These are phyloP conservation scores for Megalopta genalis DNA, from an alignment of 1,140 invertebrate genomes.

Conservation along the genomic window DNA sequence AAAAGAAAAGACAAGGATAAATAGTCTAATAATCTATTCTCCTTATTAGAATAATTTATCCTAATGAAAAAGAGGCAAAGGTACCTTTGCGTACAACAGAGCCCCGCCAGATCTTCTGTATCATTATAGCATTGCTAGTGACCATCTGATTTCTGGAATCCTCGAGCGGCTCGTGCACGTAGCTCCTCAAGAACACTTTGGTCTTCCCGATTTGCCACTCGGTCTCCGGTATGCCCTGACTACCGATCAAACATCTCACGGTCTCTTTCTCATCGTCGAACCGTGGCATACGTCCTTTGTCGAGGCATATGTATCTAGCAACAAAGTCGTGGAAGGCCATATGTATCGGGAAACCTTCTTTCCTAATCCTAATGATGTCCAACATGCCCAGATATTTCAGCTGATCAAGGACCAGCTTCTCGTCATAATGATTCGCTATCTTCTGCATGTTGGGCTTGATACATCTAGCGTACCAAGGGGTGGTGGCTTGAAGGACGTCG, in stretches of 20 bases:
- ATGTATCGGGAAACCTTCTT: conserved; percentile 96
- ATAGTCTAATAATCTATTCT: no score
- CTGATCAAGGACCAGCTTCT: conserved; percentile 92
- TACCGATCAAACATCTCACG: conserved; percentile 82
- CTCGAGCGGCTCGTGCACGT: conserved; percentile 93
- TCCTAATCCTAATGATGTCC: conserved; percentile 95
- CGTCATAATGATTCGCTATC: conserved; percentile 90
- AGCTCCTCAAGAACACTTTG: conserved; percentile 93
- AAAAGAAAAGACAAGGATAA: no score
- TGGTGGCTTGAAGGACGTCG: conserved; percentile 94
- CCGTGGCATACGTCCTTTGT: conserved; percentile 70
- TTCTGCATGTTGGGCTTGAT: conserved; percentile 97
- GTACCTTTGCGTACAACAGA: conserved; percentile 84
- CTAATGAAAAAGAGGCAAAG: no score
- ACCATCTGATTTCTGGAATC: conserved; percentile 87
- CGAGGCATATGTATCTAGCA: conserved; percentile 88
- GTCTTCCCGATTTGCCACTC: conserved; percentile 96
- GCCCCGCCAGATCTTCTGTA: conserved; percentile 89
- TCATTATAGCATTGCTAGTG: conserved; percentile 85
- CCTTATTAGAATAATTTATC: not conserved
- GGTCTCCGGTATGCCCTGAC: conserved; percentile 83
- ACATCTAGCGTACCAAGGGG: conserved; percentile 97
- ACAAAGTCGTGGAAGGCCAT: conserved; percentile 89
- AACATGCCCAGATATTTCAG: conserved; percentile 96
- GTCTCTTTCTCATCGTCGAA: conserved; percentile 80